A percentile compares a stretch with the other conserved stretches of the same genome.
Conservation (phyloP, 2,888 invertebrate species). For the Hemistola chrysoprasaria region DNA sequence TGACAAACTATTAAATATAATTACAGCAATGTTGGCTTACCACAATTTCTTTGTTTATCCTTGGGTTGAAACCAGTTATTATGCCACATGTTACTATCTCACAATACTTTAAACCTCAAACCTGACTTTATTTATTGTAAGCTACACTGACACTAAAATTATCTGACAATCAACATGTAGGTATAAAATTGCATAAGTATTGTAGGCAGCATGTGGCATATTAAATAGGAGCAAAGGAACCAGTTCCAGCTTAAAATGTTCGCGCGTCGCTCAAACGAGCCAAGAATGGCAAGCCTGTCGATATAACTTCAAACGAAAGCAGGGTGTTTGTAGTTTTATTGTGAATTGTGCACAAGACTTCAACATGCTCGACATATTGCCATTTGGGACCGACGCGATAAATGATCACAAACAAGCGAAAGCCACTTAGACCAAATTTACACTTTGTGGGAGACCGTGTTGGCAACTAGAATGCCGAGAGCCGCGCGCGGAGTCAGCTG, state of each 20-base stretch:
- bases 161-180: slow-evolving; percentile 49
- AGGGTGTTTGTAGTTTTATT: slow-evolving; percentile 70
- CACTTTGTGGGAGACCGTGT: slow-evolving; percentile 78
- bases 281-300: slow-evolving; percentile 65
- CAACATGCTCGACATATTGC: slow-evolving; percentile 64
- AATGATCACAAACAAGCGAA: slow-evolving; percentile 76
- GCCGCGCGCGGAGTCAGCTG: slow-evolving; percentile 65
- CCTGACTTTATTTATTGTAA: slow-evolving; percentile 4
- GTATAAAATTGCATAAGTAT: slow-evolving; percentile 71
- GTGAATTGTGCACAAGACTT: slow-evolving; percentile 61
- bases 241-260: slow-evolving; percentile 66
- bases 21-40: no score
- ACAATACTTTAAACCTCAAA: background rate
- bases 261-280: slow-evolving; percentile 57
- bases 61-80: no score
- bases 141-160: slow-evolving; percentile 12
- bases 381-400: slow-evolving; percentile 62
- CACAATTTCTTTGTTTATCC: no score
- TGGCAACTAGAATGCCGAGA: slow-evolving; percentile 48
- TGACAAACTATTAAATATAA: no score
- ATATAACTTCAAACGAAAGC: slow-evolving; percentile 72
- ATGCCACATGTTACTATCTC: no score
- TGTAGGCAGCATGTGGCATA: slow-evolving; percentile 68
- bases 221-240: slow-evolving; percentile 75
- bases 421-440: slow-evolving; percentile 80